Conservation (phyloP, 2,113 vertebrate genomes). For the Callionymus lyra region DNA sequence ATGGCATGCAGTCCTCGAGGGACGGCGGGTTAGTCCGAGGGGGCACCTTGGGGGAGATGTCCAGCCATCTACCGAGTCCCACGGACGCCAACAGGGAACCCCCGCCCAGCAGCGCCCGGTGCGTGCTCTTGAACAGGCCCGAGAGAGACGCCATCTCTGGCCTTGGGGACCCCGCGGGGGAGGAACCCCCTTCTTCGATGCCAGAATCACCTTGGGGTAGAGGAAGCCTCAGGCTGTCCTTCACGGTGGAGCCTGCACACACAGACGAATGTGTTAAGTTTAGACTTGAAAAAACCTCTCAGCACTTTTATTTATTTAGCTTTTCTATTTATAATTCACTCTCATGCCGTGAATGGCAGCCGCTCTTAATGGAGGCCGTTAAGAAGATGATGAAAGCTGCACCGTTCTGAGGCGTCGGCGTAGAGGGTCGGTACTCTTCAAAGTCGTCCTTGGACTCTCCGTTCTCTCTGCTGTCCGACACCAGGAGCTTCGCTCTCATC, state of each 20-base stretch:
- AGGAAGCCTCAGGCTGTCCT: slow-evolving; percentile 47
- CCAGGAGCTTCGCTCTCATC: slow-evolving; percentile 75
- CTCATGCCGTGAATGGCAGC: slow-evolving; percentile 16
- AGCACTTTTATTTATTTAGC: slow-evolving; percentile 31
- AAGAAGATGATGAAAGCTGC: slow-evolving; percentile 15
- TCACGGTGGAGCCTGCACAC: slow-evolving; percentile 45
- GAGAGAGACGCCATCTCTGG: slow-evolving; percentile 29
- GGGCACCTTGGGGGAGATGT: slow-evolving; percentile 47
- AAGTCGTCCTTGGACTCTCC: slow-evolving; percentile 69
- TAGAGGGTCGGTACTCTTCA: slow-evolving; percentile 64
- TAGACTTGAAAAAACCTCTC: slow-evolving; percentile 2
- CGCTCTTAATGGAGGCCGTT: slow-evolving; percentile 6
- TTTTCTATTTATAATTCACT: slow-evolving; percentile 30
- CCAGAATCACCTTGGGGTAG: slow-evolving; percentile 52
- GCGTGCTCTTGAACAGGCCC: slow-evolving; percentile 61
- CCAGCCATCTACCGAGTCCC: slow-evolving; percentile 68
- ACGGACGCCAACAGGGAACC: slow-evolving; percentile 73
- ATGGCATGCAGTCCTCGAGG: slow-evolving; percentile 31
- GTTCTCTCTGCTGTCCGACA: slow-evolving; percentile 67
- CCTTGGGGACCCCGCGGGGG: slow-evolving; percentile 47
- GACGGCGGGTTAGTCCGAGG: slow-evolving; percentile 51
- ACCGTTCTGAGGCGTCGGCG: slow-evolving; percentile 67
- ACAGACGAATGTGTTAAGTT: background rate
- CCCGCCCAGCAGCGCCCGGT: slow-evolving; percentile 65
- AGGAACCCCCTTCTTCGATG: slow-evolving; percentile 45